Base-by-base conservation (phyloP, 2,888 invertebrate species). In the Ceramica pisi region DNA sequence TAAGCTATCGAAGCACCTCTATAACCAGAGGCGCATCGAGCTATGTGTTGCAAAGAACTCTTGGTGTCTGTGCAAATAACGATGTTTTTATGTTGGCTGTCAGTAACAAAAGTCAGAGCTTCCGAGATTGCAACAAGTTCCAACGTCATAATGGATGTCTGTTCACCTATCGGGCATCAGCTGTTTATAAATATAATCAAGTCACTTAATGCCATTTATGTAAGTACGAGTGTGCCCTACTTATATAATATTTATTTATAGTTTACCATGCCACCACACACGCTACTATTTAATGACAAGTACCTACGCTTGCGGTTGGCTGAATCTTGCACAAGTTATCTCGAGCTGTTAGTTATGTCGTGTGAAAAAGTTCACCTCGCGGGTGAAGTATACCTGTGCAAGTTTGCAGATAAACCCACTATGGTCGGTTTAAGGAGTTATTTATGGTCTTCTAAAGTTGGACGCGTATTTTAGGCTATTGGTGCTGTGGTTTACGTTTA, bases 291-390 rank as follows among this genome's bases (percentile, higher is more conserved):
- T 26, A 21, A 67, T 57, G n/a, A 44, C 7, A 55, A 76, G 31
- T 2, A 31, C 26, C 48, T 35, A 60, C 16, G 41, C 60, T 60
- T 26, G 16, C 16, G 23, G 38, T 12, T n/a, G n/a, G 12, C 14
- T 55, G n/a, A 35, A 26, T 31, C 23, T n/a, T 35, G 48, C 23
- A 59, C 53, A 31, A 78, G 62, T 71, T 59, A 71, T 53, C 51
- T 62, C 44, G 23, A 51, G 69, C 55, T 55, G 55, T 57, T 26
- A 74, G 71, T 53, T 57, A 53, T 31, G 78, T 62, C 38, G 74
- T 44, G 8, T 41, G 38, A 70, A 57, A 46, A 61, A 61, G 69
- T 74, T 60, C n/a, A 35, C 48, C 12, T 1, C 23, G 23, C 23
- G 19, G 16, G 23, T 14, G 12, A 59, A 76, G 69, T 26, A 53